These are phyloP conservation scores for Cistogaster globosa DNA, from an alignment of 2,888 invertebrate species.

Conservation along the genomic window DNA sequence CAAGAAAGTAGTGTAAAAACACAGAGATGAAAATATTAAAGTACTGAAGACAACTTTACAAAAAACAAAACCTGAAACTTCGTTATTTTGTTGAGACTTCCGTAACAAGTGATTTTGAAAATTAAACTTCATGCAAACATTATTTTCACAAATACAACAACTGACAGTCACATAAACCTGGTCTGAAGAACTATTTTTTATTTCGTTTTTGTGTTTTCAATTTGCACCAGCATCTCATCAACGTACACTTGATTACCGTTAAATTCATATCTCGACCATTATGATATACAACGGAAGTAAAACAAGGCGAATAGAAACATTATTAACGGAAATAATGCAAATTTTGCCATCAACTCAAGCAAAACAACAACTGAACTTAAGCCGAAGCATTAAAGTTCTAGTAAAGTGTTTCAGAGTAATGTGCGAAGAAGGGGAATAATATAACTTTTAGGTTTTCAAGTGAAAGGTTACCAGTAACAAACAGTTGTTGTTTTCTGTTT, in stretches of 20 bases:
- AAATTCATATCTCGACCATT: conserved; percentile 27
- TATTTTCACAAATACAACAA: conserved; percentile 27
- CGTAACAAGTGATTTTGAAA: conserved; percentile 52
- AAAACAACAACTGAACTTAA: conserved; percentile 19
- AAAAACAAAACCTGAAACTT: conserved; percentile 64
- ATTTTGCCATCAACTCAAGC: conserved; percentile 42
- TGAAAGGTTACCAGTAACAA: conserved; percentile 34
- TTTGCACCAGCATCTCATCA: conserved; percentile 50
- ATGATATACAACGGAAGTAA: conserved; percentile 49
- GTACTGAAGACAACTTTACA: conserved; percentile 71
- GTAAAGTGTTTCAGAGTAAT: neutral
- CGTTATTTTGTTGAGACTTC: conserved; percentile 38
- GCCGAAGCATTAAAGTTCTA: neutral
- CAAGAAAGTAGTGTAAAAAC: too few relatives aligned
- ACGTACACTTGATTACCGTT: conserved; percentile 45
- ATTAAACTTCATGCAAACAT: conserved; percentile 27
- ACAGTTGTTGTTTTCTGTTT: conserved; percentile 24
- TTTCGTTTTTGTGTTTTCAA: too few relatives aligned
- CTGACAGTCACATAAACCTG: conserved; percentile 13
- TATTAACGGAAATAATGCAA: conserved; percentile 64
- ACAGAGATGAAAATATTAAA: neutral
- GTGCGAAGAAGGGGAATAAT: neutral
- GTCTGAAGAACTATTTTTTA: conserved; percentile 38
- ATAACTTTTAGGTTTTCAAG: conserved; percentile 41
- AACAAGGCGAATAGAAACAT: conserved; percentile 30